These are phyloP conservation scores for Temnothorax nylanderi DNA, from an alignment of 1,140 invertebrate genomes.

Conservation along the genomic window DNA sequence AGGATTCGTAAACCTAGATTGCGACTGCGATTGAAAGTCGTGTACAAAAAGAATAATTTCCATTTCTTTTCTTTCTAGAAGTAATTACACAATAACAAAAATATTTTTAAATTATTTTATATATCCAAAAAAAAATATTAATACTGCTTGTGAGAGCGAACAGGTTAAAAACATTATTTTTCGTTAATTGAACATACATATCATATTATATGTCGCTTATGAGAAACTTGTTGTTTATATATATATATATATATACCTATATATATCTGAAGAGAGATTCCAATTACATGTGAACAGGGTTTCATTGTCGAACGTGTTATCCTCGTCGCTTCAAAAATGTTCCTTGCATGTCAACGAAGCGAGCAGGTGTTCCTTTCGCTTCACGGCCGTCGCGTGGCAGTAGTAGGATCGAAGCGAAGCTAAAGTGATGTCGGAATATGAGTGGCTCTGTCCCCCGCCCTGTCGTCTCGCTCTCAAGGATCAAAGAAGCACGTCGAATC, in stretches of 20 bases:
- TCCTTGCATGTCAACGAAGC: constrained; percentile 77
- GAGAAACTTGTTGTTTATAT: neutral
- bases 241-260: neutral
- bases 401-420: constrained; percentile 74
- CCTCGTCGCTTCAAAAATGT: constrained; percentile 71
- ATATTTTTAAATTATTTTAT: neutral
- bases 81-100: neutral
- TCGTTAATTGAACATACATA: neutral
- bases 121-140: neutral
- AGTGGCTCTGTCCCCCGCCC: constrained; percentile 56
- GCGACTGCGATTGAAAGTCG: too few relatives aligned
- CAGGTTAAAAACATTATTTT: neutral
- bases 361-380: constrained; percentile 79
- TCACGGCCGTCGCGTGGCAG: constrained; percentile 79
- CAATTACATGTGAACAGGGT: constrained; percentile 2
- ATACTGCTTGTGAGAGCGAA: neutral
- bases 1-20: neutral
- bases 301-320: constrained; percentile 46
- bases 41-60: neutral
- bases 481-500: constrained; percentile 57
- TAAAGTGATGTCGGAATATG: constrained; percentile 71
- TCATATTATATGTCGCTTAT: neutral
- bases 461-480: constrained; percentile 47
- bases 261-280: neutral
- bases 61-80: neutral